Evolutionary conservation across 2,113 vertebrate genomes (phyloP).

Genomic region (Phoenicopterus ruber): DNA sequence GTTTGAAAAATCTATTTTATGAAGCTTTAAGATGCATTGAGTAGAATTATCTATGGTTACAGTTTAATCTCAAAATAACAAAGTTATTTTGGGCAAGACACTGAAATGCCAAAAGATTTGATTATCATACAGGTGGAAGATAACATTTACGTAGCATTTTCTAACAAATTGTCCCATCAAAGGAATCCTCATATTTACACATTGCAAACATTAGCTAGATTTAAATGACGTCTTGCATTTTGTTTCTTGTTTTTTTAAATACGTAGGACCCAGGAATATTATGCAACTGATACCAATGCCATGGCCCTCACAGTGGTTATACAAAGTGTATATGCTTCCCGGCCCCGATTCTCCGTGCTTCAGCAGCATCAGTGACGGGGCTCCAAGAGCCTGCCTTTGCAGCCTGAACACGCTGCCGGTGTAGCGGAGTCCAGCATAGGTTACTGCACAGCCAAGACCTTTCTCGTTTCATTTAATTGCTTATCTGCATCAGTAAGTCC

Average conservation of each 20-base stretch:
- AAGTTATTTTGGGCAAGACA: slow-evolving; percentile 76
- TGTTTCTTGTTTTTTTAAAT: slow-evolving; percentile 10
- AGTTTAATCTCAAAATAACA: slow-evolving; percentile 79
- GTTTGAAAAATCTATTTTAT: slow-evolving; percentile 83
- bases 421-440: not conserved
- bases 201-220: slow-evolving; percentile 25
- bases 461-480: slow-evolving; percentile 64
- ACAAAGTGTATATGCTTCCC: not conserved
- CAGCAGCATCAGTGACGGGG: not conserved
- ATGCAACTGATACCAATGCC: slow-evolving; percentile 35
- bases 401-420: slow-evolving; percentile 18
- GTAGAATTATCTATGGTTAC: slow-evolving; percentile 83
- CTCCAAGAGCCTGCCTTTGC: not conserved
- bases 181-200: slow-evolving; percentile 73
- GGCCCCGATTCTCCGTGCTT: slow-evolving; percentile 27
- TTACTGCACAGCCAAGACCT: slow-evolving; percentile 49
- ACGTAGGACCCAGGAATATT: slow-evolving; percentile 38
- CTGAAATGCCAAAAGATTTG: slow-evolving; percentile 78
- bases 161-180: slow-evolving; percentile 66
- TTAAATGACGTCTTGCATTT: slow-evolving; percentile 56
- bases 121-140: slow-evolving; percentile 68
- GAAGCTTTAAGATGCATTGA: slow-evolving; percentile 87
- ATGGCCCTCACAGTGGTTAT: slow-evolving; percentile 62
- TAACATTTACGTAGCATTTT: slow-evolving; percentile 59
- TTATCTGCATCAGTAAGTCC: slow-evolving; percentile 73